These are phyloP conservation scores for Lacanobia oleracea DNA, from an alignment of 2,888 invertebrate species.

Conservation along the genomic window DNA sequence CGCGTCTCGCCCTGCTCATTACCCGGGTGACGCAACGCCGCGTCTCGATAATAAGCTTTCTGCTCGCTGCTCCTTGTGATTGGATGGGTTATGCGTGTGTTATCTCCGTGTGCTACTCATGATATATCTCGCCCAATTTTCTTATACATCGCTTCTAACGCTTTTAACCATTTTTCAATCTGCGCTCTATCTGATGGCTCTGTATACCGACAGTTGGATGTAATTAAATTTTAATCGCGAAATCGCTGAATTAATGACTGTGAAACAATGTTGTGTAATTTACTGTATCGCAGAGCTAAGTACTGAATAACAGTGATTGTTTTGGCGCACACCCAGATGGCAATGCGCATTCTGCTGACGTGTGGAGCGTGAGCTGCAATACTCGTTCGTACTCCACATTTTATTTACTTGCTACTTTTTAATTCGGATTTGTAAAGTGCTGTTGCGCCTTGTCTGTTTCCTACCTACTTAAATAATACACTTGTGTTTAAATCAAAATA, in stretches of 20 bases:
- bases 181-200: constrained; percentile 68
- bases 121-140: constrained; percentile 86
- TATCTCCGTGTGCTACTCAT: constrained; percentile 83
- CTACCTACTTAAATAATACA: constrained; percentile 45
- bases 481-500: constrained; percentile 55
- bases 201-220: constrained; percentile 62
- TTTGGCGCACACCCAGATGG: constrained; percentile 88
- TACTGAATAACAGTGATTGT: constrained; percentile 89
- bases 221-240: constrained; percentile 71
- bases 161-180: constrained; percentile 75
- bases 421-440: constrained; percentile 44
- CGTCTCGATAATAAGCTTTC: constrained; percentile 87
- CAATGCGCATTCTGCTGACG: constrained; percentile 84
- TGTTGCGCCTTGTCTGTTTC: constrained; percentile 17
- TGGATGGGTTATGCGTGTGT: constrained; percentile 89
- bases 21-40: constrained; percentile 81
- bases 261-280: constrained; percentile 74
- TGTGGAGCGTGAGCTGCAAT: constrained; percentile 72
- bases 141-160: constrained; percentile 81
- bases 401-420: constrained; percentile 56
- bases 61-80: constrained; percentile 86
- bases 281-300: constrained; percentile 78
- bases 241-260: constrained; percentile 69
- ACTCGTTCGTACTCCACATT: constrained; percentile 56
- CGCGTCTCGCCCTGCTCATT: constrained; percentile 78